These are phyloP conservation scores for Bubo scandiacus DNA, from an alignment of 2,113 vertebrate species.

Conservation along the genomic window DNA sequence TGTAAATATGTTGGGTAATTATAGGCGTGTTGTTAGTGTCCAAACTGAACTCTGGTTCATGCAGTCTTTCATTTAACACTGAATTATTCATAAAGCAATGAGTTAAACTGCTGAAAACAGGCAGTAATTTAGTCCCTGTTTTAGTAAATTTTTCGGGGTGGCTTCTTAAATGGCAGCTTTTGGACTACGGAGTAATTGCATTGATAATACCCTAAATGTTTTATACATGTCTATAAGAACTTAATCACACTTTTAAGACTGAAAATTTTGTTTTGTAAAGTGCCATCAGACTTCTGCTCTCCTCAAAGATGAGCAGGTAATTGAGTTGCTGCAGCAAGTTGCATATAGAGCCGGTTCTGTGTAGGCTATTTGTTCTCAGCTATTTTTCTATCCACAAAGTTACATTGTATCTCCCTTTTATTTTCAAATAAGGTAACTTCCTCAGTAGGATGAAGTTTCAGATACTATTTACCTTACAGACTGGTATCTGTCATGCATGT, in stretches of 20 bases:
- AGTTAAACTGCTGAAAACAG: constrained; percentile 3
- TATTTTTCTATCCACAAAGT: background rate
- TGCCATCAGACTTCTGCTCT: background rate
- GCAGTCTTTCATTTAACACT: background rate
- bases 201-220: background rate
- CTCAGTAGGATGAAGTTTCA: background rate
- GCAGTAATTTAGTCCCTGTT: background rate
- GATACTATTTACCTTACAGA: background rate
- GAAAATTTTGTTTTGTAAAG: background rate
- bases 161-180: background rate
- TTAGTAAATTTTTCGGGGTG: background rate
- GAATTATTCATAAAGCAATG: constrained; percentile 21
- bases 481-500: background rate
- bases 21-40: background rate
- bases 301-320: background rate
- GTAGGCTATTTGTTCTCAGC: background rate
- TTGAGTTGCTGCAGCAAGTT: background rate
- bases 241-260: background rate
- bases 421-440: background rate
- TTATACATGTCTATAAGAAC: background rate
- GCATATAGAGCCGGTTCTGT: background rate
- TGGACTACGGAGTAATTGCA: background rate
- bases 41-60: background rate
- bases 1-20: background rate
- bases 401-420: background rate